These are phyloP conservation scores for Drosophila chauvacae DNA, from an alignment of 1,140 invertebrate genomes.

Conservation along the genomic window DNA sequence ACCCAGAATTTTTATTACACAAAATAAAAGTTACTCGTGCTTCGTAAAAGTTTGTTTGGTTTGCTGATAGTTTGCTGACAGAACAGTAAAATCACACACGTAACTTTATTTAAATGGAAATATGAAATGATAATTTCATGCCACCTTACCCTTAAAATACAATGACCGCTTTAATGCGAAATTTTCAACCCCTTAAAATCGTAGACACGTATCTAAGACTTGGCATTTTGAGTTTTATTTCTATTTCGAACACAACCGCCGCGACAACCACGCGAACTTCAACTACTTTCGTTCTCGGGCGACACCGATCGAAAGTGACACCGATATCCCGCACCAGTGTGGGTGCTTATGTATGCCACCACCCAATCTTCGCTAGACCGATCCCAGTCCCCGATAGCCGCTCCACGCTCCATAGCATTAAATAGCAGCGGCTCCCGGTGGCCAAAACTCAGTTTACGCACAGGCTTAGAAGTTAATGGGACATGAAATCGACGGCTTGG, in stretches of 20 bases:
- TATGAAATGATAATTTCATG: slow-evolving; percentile 6
- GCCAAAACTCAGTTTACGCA: slow-evolving; percentile 42
- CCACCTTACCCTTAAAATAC: neutral
- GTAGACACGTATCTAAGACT: neutral
- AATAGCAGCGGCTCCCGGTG: slow-evolving; percentile 56
- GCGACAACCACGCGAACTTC: slow-evolving; percentile 20
- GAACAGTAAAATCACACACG: neutral
- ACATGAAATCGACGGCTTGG: slow-evolving; percentile 41
- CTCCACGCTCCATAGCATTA: slow-evolving; percentile 38
- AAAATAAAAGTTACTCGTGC: too few species aligned
- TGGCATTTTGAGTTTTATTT: neutral
- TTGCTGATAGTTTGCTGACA: too few species aligned
- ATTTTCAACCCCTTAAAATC: neutral
- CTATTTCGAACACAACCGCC: slow-evolving; percentile 16
- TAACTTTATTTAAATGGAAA: neutral
- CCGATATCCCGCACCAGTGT: slow-evolving; percentile 51
- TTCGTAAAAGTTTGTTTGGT: neutral
- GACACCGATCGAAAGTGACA: slow-evolving; percentile 38
- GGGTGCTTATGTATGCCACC: slow-evolving; percentile 64
- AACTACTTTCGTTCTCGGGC: slow-evolving; percentile 58
- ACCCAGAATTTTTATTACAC: too few species aligned
- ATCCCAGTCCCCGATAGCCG: slow-evolving; percentile 51
- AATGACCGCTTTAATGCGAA: neutral
- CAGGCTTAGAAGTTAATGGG: slow-evolving; percentile 40
- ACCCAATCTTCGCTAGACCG: slow-evolving; percentile 47